Base-by-base conservation (phyloP, 2,888 invertebrate genomes). In the Ptilodon capucinus region DNA sequence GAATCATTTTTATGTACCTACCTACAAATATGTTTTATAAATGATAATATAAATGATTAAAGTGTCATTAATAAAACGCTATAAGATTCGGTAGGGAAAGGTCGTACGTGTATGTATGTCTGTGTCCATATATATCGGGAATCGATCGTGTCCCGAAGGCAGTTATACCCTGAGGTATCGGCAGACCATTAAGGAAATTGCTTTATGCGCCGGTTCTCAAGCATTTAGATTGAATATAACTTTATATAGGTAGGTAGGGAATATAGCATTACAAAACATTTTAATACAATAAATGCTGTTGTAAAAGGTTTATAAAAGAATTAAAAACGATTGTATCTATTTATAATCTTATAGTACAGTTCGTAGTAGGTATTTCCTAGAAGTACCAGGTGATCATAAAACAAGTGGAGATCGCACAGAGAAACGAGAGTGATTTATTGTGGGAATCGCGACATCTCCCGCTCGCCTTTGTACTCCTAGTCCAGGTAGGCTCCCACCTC, bases 111-210 rank as follows among this genome's bases (percentile, higher is more conserved):
- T 28, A 28, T 28, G 28, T 28, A 28, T 1, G 28, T 28, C 11
- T 28, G 3, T 28, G 9, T 9, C 3, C 11, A 25, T 3, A 2
- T 25, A 25, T 8, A 3, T 46, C 46, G 46, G 52, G 48, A 51
- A 56, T 54, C 60, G 45, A 52, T 62, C 60, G 68, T 60, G 71
- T 28, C 72, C 79, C 76, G 67, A 67, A 74, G 65, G 69, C 65
- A 69, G 71, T 68, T 64, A 71, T 59, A 56, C n/a, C 36, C 68
- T 70, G 70, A 72, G 74, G 75, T 76, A 79, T 81, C 79, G 79
- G 68, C 52, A 65, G 60, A 60, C 86, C 84, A 88, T 89, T 88
- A 88, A 75, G 82, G 81, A 89, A 84, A 89, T 89, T 86, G 87
- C 84, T 88, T 80, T 81, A 85, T 83, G 72, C 63, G 11, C 7